phyloP scores from a whole-genome alignment of 2,113 vertebrate genomes.

The Rousettus leschenaultii region DNA sequence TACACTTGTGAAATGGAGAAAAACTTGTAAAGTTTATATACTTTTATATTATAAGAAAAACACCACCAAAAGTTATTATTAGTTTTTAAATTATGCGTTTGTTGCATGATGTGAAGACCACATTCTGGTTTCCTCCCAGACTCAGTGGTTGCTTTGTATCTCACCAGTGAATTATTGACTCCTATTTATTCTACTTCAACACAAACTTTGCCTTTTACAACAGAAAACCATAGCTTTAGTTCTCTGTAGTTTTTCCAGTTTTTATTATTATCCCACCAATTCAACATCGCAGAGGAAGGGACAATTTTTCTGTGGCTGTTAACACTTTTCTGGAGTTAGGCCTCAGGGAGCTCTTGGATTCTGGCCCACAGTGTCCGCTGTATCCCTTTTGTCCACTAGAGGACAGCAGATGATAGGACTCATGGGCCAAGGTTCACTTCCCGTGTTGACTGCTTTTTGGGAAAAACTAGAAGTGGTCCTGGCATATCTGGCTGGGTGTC shows the following conservation, averaged over 20 bases:
- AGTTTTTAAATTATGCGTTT: not conserved
- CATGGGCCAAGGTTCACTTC: not conserved
- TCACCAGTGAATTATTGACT: not conserved
- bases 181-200: not conserved
- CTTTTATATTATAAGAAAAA: not conserved
- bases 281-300: not conserved
- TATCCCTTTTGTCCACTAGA: constrained; percentile 35
- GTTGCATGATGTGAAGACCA: not conserved
- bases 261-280: not conserved
- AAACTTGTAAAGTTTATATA: not conserved
- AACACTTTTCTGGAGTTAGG: not conserved
- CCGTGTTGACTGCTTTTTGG: not conserved
- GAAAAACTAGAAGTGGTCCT: constrained; percentile 15
- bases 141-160: not conserved
- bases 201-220: not conserved
- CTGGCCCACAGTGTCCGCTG: not conserved
- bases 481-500: not conserved
- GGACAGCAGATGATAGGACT: constrained; percentile 52
- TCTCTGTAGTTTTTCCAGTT: not conserved
- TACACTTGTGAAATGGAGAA: not conserved
- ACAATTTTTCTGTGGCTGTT: not conserved
- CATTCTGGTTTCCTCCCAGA: not conserved
- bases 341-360: not conserved
- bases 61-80: not conserved
- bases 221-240: not conserved